Base-by-base conservation (phyloP, 1,140 invertebrate genomes). In the Helicoverpa armigera region DNA sequence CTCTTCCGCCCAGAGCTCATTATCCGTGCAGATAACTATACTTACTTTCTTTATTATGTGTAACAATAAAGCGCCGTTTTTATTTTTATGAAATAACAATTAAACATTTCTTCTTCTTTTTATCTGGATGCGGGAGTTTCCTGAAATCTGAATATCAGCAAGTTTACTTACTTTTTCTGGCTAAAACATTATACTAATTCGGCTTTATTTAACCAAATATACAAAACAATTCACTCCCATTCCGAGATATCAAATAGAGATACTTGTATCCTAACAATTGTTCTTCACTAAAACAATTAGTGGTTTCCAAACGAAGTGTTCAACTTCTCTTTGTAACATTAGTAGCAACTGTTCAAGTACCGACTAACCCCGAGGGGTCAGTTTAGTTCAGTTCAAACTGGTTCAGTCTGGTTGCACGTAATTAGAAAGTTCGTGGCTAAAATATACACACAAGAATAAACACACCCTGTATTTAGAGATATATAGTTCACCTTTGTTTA, bases 281-380 rank as follows among this genome's bases (percentile, higher is more conserved):
- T 7, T 60, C 58, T 60, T 29, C 58, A 43, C 35, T 29, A 60
- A 60, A 10, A 29, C 10, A 60, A 60, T 60, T 60, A 60, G 58
- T 10, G 58, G 18, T 13, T 29, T 63, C 7, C 31, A 35, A 63
- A 63, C 14, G 13, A 35, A 63, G 61, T 14, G 16, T 50, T 50
- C 65, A 65, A 67, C n/a, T 50, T 67, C 16, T 43, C 43, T 67
- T 50, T 67, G 61, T 43, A 31, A 67, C 58, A 60, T 56, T 70
- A 51, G 67, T n/a, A 67, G 35, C 16, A n/a, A 48, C 2, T 3
- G 29, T 29, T 31, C 29, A 35, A 23, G 35, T 29, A 48, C 65
- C 3, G 43, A 9, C 4, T 43, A 29, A 14, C 65, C 43, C 9
- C 18, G 65, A 16, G 48, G 48, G 16, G 5, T 43, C 35, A 43